Conservation (phyloP, 2,888 invertebrate genomes). For the Cephus pygmeus region DNA sequence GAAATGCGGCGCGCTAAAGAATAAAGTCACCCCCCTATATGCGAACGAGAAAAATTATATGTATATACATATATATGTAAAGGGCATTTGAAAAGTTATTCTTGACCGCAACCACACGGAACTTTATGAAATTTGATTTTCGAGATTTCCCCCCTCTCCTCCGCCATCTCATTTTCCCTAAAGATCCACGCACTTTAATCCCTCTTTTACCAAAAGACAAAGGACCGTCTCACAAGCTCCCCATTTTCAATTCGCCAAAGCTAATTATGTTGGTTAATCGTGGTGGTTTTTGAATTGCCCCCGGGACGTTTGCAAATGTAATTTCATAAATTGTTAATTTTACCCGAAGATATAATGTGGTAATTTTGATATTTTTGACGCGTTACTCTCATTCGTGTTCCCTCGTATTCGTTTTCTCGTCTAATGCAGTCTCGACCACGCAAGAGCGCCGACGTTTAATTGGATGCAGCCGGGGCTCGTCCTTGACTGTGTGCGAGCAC, state of each 20-base stretch:
- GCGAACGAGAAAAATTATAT: neutral
- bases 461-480: neutral
- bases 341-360: neutral
- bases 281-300: neutral
- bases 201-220: neutral
- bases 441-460: neutral
- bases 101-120: neutral
- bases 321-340: neutral
- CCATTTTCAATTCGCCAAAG: neutral
- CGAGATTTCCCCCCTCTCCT: neutral
- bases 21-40: neutral
- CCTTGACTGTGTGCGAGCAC: neutral
- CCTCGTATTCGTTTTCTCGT: neutral
- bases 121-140: neutral
- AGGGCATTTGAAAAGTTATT: neutral
- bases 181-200: neutral
- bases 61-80: neutral
- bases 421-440: neutral
- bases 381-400: too few species aligned
- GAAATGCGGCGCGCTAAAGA: neutral
- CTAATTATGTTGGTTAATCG: neutral
- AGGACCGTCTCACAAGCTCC: neutral
- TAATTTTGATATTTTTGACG: neutral
- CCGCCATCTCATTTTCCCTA: neutral
- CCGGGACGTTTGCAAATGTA: neutral